Percentiles rank a stretch among this genome's conserved stretches.
These are phyloP conservation scores for Struthio camelus DNA, from an alignment of 2,113 vertebrate genomes.

Conservation along the genomic window DNA sequence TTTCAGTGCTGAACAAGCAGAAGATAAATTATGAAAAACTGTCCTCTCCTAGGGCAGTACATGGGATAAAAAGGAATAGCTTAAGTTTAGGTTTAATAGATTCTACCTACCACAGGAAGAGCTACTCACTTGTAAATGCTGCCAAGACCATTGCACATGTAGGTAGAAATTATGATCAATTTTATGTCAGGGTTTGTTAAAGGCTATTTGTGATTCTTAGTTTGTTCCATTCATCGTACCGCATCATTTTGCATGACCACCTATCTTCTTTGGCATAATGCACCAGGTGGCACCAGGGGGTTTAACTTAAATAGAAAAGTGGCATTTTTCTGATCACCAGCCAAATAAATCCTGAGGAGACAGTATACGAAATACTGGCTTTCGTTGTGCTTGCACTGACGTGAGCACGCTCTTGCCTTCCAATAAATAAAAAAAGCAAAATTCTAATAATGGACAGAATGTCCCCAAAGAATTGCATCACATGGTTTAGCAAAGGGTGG, in stretches of 20 bases:
- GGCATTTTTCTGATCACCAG: conserved; percentile 51
- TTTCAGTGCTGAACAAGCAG: not conserved
- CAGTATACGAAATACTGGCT: not conserved
- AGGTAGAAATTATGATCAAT: not conserved
- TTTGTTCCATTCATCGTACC: not conserved
- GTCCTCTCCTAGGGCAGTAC: not conserved
- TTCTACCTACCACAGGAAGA: not conserved
- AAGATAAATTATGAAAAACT: not conserved
- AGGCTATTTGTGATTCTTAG: not conserved
- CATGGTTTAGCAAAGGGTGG: conserved; percentile 21
- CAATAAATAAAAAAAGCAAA: not conserved
- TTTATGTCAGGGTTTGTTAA: not conserved
- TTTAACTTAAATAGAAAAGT: conserved; percentile 4
- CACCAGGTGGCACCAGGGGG: not conserved
- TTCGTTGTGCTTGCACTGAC: not conserved
- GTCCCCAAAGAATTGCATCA: conserved; percentile 18
- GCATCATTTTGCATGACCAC: conserved; percentile 4
- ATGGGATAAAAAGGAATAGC: not conserved
- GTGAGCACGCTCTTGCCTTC: not conserved
- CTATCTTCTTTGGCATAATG: conserved; percentile 7
- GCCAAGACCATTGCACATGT: not conserved
- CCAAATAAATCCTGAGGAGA: conserved; percentile 43
- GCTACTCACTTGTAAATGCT: not conserved
- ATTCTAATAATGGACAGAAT: not conserved
- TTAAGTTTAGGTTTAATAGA: not conserved